These are phyloP conservation scores for Drosophila sp. DNA, from an alignment of 1,140 invertebrate species.

Conservation along the genomic window DNA sequence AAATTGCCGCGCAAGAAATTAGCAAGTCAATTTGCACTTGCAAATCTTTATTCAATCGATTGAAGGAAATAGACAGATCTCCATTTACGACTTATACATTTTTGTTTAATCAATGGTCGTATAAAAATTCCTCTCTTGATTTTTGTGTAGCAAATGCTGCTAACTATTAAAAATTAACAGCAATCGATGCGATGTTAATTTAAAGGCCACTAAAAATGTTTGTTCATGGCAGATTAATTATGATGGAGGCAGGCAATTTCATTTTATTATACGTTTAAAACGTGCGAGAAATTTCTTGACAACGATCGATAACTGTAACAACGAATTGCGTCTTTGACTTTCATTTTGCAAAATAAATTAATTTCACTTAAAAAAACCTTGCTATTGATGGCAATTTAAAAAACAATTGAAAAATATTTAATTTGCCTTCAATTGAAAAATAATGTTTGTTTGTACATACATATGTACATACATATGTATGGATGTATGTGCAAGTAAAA, in stretches of 20 bases:
- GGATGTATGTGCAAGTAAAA: neutral
- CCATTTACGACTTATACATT: slow-evolving; percentile 18
- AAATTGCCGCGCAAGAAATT: neutral
- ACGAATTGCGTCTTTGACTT: slow-evolving; percentile 72
- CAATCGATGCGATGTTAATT: slow-evolving; percentile 51
- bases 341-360: slow-evolving; percentile 77
- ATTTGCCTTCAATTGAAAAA: slow-evolving; percentile 67
- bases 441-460: slow-evolving; percentile 4
- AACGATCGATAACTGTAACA: slow-evolving; percentile 45
- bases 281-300: slow-evolving; percentile 26
- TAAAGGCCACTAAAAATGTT: slow-evolving; percentile 38
- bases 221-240: slow-evolving; percentile 44
- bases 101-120: slow-evolving; percentile 52
- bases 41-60: slow-evolving; percentile 44
- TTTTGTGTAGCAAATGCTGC: slow-evolving; percentile 45
- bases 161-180: slow-evolving; percentile 65
- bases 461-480: neutral
- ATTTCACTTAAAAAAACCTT: slow-evolving; percentile 74
- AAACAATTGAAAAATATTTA: slow-evolving; percentile 76
- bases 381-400: slow-evolving; percentile 78
- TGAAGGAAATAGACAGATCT: slow-evolving; percentile 16
- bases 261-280: slow-evolving; percentile 7
- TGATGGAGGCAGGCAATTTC: slow-evolving; percentile 21
- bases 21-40: slow-evolving; percentile 33
- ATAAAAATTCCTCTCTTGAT: slow-evolving; percentile 27